phyloP scores from a whole-genome alignment of 2,113 vertebrate genomes.

The Solea solea region DNA sequence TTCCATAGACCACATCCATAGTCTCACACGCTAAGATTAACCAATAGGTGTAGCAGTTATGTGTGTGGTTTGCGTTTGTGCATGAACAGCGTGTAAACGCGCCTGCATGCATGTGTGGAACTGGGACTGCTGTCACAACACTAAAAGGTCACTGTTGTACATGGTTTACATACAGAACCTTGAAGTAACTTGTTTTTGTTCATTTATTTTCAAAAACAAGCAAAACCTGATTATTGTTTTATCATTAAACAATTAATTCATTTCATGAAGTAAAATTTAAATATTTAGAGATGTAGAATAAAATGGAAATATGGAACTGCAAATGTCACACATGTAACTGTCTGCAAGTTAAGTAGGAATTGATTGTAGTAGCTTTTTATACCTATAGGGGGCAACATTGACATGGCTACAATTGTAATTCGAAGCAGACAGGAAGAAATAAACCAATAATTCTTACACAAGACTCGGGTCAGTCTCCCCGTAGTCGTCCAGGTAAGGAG shows the following conservation, averaged over 20 bases:
- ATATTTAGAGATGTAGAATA: not conserved
- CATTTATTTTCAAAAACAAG: no score
- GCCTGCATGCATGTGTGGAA: no score
- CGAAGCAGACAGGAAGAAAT: not conserved
- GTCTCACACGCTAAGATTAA: no score
- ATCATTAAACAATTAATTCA: no score
- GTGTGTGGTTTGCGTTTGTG: no score
- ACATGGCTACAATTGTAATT: not conserved
- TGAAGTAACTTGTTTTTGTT: no score
- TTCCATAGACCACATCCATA: not conserved
- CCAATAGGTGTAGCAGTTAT: no score
- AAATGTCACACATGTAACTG: not conserved
- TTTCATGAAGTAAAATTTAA: not conserved
- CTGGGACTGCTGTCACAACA: no score
- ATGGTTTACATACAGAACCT: no score
- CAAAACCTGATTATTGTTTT: no score
- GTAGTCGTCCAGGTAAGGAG: slow-evolving; percentile 97
- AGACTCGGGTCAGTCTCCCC: slow-evolving; percentile 97
- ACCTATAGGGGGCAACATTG: not conserved
- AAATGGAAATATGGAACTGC: not conserved
- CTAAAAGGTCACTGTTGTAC: not conserved
- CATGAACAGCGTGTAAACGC: no score
- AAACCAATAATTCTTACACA: slow-evolving; percentile 79
- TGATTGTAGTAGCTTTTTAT: not conserved
- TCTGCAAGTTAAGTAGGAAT: not conserved